These are phyloP conservation scores for Encarsia formosa DNA, from an alignment of 2,888 invertebrate species.

Conservation along the genomic window DNA sequence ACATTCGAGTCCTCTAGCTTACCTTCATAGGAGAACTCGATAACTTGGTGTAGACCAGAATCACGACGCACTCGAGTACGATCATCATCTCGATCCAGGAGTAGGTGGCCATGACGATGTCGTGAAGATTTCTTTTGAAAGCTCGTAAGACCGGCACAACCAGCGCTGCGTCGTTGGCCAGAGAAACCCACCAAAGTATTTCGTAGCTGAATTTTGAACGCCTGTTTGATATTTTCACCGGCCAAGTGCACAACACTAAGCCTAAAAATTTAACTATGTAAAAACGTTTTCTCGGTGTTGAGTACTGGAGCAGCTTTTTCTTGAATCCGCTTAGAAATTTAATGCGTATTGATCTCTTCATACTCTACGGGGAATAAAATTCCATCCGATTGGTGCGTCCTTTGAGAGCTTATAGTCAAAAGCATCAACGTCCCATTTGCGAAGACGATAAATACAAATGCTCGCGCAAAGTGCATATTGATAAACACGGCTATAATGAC, in stretches of 20 bases:
- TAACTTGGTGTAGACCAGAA: neutral
- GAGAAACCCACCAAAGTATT: slow-evolving; percentile 8
- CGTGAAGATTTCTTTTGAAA: neutral
- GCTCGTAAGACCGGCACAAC: neutral
- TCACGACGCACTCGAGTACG: neutral
- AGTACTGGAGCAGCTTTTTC: no score
- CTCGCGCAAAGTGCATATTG: no score
- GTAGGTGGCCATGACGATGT: neutral
- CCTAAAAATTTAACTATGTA: neutral
- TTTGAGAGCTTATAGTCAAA: no score
- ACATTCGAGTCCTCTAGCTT: neutral
- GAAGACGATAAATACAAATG: no score
- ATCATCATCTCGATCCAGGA: neutral
- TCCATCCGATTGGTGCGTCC: no score
- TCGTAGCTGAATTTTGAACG: neutral
- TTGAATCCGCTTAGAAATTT: no score
- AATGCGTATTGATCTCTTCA: no score
- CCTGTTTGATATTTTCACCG: neutral
- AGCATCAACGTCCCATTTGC: no score
- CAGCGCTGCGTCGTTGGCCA: neutral
- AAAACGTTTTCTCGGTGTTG: neutral
- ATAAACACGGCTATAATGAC: no score
- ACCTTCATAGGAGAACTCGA: neutral
- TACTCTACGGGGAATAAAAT: no score
- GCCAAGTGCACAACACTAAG: neutral